Evolutionary conservation across 2,888 invertebrate species (phyloP).

Genomic region (Plagiodera versicolora): DNA sequence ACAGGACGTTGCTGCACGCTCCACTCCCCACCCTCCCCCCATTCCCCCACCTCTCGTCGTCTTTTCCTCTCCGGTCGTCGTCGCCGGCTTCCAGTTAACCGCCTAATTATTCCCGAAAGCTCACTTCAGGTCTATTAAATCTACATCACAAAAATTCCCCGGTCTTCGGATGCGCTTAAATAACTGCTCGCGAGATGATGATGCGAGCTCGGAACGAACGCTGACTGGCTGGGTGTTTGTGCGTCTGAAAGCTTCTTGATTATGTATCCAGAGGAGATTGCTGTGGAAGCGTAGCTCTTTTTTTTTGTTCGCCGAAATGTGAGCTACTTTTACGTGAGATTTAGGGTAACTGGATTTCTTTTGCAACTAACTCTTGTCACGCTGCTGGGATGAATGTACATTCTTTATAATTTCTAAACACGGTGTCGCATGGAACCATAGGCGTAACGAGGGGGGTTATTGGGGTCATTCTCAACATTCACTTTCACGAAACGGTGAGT

Average conservation of each 20-base stretch:
- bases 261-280: background rate
- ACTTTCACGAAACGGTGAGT: too few relatives aligned
- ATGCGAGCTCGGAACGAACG: conserved; percentile 13
- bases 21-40: conserved; percentile 35
- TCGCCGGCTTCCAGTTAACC: conserved; percentile 42
- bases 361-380: too few relatives aligned
- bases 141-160: conserved; percentile 35
- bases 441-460: too few relatives aligned
- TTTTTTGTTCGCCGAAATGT: background rate
- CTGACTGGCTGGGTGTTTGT: background rate
- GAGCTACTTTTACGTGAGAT: background rate
- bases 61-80: conserved; percentile 39
- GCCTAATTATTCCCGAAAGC: conserved; percentile 44
- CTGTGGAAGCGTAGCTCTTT: background rate
- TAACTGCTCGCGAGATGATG: conserved; percentile 14
- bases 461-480: too few relatives aligned
- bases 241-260: background rate
- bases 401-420: too few relatives aligned
- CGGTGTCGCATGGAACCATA: too few relatives aligned
- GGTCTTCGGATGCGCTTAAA: conserved; percentile 9
- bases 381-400: too few relatives aligned
- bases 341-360: too few relatives aligned
- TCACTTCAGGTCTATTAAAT: conserved; percentile 39
- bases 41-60: conserved; percentile 26
- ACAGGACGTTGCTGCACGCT: conserved; percentile 44